These are phyloP conservation scores for Biston betularia DNA, from an alignment of 2,888 invertebrate species.

Conservation along the genomic window DNA sequence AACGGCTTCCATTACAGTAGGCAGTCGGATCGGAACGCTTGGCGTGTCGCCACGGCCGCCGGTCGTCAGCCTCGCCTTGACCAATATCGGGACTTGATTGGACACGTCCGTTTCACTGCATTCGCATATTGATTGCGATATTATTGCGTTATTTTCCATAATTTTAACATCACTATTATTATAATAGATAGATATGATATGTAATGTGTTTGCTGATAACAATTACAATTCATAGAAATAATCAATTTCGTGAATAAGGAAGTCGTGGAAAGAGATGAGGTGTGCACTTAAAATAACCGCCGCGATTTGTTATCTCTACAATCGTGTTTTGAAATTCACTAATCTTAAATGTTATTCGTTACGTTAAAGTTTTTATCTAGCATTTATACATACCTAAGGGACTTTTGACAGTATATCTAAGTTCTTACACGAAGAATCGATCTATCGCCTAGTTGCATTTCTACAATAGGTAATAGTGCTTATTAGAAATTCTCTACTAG, in stretches of 20 bases:
- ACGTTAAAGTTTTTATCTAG: too few relatives aligned
- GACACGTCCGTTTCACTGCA: constrained; percentile 65
- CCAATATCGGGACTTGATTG: constrained; percentile 73
- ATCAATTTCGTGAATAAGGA: constrained; percentile 11
- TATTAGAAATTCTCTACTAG: constrained; percentile 42
- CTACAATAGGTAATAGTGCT: constrained; percentile 38
- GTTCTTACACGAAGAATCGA: not conserved
- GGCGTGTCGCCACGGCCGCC: constrained; percentile 69
- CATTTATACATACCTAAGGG: too few relatives aligned
- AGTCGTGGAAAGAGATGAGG: constrained; percentile 3
- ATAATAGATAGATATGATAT: constrained; percentile 22
- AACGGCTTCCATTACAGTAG: constrained; percentile 66
- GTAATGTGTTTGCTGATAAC: constrained; percentile 17
- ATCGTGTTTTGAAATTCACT: constrained; percentile 19
- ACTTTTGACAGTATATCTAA: not conserved
- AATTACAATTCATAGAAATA: constrained; percentile 8
- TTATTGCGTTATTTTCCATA: constrained; percentile 59
- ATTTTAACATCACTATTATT: constrained; percentile 44
- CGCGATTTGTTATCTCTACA: constrained; percentile 2
- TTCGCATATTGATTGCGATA: constrained; percentile 68
- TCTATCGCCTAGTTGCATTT: too few relatives aligned
- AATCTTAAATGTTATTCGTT: not conserved
- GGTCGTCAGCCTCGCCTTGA: constrained; percentile 81
- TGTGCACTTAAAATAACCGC: constrained; percentile 5
- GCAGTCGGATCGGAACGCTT: constrained; percentile 55